Conservation (phyloP, 2,888 invertebrate genomes). For the Thymelicus acteon region DNA sequence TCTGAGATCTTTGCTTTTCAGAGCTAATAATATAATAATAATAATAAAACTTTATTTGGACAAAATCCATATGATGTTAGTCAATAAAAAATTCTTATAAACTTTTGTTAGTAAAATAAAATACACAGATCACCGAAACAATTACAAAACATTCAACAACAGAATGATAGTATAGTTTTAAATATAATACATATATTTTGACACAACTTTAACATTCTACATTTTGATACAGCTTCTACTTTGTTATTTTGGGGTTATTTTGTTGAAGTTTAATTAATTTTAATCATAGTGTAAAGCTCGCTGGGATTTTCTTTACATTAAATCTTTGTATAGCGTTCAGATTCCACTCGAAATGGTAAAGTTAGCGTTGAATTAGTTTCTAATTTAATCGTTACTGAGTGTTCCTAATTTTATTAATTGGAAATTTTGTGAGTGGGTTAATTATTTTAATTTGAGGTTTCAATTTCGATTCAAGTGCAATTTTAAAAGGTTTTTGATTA, state of each 20-base stretch:
- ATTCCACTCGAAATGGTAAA: background rate
- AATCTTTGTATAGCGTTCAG: background rate
- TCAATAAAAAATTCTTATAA: too few relatives aligned
- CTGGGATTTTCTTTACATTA: background rate
- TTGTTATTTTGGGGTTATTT: background rate
- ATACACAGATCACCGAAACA: too few relatives aligned
- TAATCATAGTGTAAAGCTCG: background rate
- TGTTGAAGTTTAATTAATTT: background rate
- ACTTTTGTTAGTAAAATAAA: too few relatives aligned
- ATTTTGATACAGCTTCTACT: background rate
- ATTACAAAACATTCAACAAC: too few relatives aligned
- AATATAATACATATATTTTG: too few relatives aligned
- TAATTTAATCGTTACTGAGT: too few relatives aligned
- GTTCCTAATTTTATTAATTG: background rate
- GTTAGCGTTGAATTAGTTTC: background rate
- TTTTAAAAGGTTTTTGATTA: background rate
- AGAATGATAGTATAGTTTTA: too few relatives aligned
- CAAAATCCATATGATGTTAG: too few relatives aligned
- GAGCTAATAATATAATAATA: too few relatives aligned
- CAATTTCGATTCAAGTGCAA: background rate
- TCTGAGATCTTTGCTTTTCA: too few relatives aligned
- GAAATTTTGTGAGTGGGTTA: background rate
- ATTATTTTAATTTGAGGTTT: background rate
- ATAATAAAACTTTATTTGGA: too few relatives aligned
- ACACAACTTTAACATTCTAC: too few relatives aligned